Percentiles rank a stretch among this genome's conserved stretches.
phyloP scores from a whole-genome alignment of 2,797 vertebrate genomes.

The Zalophus californianus region DNA sequence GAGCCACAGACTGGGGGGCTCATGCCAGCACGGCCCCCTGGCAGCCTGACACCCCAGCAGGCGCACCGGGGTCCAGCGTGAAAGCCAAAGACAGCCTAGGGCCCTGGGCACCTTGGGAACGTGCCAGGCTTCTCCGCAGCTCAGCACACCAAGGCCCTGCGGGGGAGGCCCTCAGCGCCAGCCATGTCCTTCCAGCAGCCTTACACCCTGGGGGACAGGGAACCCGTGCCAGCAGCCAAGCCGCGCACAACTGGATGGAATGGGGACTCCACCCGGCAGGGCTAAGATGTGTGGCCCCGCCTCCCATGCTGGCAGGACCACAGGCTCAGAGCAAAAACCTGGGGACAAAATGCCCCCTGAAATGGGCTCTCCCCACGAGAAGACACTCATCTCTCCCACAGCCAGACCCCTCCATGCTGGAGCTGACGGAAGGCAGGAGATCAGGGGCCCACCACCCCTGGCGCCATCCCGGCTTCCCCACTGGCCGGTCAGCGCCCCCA shows the following conservation, averaged over 20 bases:
- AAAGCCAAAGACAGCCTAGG: not conserved
- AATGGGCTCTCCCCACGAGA: not conserved
- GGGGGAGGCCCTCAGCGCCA: not conserved
- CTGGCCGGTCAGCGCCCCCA: not conserved
- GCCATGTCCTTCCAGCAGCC: not conserved
- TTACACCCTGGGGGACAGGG: fast-evolving
- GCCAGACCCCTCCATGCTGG: not conserved
- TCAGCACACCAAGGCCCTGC: not conserved
- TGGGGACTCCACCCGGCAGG: fast-evolving
- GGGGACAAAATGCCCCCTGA: not conserved
- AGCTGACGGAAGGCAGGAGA: fast-evolving
- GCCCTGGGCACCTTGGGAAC: not conserved
- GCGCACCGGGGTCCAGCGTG: fast-evolving
- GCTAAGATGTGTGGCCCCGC: not conserved
- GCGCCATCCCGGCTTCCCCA: not conserved
- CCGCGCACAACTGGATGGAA: fast-evolving
- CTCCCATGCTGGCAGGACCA: not conserved
- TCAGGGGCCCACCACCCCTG: not conserved
- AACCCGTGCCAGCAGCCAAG: too few species aligned
- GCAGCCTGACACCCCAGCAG: not conserved
- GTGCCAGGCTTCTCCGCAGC: not conserved
- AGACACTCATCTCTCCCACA: too few species aligned
- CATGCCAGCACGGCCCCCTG: fast-evolving
- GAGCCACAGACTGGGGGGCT: not conserved
- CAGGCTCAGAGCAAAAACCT: not conserved